phyloP scores from a whole-genome alignment of 2,113 vertebrate genomes.

The Melanerpes formicivorus region DNA sequence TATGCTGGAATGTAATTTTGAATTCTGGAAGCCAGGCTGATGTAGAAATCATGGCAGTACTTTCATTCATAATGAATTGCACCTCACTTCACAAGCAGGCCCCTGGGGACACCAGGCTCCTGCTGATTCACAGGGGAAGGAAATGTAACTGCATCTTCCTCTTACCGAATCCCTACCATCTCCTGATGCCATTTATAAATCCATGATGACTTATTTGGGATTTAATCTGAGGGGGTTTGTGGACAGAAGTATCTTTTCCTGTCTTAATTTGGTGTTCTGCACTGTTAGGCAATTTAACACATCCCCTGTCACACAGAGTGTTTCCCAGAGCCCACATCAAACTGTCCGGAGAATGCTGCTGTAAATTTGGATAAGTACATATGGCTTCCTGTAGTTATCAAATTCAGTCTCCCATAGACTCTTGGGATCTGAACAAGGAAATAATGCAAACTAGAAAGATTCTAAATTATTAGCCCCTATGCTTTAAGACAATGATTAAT shows the following conservation, averaged over 20 bases:
- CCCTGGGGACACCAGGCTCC: neutral
- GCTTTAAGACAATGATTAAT: neutral
- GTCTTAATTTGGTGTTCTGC: neutral
- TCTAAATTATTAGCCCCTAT: neutral
- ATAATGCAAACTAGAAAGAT: neutral
- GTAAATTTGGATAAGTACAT: neutral
- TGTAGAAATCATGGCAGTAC: neutral
- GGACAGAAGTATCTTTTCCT: neutral
- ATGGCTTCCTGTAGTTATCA: neutral
- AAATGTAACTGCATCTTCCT: neutral
- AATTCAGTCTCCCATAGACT: neutral
- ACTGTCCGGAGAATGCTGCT: neutral
- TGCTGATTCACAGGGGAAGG: neutral
- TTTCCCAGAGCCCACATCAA: neutral
- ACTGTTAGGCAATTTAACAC: neutral
- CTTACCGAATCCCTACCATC: neutral
- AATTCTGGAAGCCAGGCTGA: neutral
- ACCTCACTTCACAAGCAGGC: neutral
- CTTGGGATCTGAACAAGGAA: neutral
- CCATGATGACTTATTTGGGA: neutral
- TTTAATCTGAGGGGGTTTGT: fast-evolving
- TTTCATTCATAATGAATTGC: neutral
- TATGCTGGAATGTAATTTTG: neutral
- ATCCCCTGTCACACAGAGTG: neutral
- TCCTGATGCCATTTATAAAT: neutral